Base-by-base conservation (phyloP, 2,888 invertebrate species). In the Meiosimyza platycephala region DNA sequence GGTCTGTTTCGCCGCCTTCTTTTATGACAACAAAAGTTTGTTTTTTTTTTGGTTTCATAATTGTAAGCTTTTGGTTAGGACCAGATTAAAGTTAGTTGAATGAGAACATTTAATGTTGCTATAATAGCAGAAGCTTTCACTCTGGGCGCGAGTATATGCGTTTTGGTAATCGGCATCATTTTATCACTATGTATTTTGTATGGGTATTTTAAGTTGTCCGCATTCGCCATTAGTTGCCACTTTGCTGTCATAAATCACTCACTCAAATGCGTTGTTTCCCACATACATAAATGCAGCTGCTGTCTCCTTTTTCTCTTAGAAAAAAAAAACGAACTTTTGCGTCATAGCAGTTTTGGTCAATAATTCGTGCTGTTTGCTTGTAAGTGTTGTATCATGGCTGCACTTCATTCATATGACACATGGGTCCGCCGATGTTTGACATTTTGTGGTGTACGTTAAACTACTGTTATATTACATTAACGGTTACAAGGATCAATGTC, bases 241-340 rank as follows among this genome's bases (percentile, higher is more conserved):
- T 55, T 22, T 16, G 6, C 40, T 55, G 55, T 55, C 55, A 55
- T 55, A 55, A 55, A 55, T 55, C 55, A n/a, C 55, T 55, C 55
- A 55, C 18, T 7, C 9, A 40, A 40, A 40, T 40, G 9, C 40
- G 40, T 40, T 40, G 1, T 1, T 40, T 40, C 40, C 40, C 55
- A 55, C 28, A 28, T 28, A 55, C 28, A 28, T 28, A 28, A 28
- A 28, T 6, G 3, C 55, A 55, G 22, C 55, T 18, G 16, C 1
- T 16, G 55, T 16, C 16, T 55, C 55, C 55, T 22, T 16, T 22
- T 55, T n/a, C 55, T 18, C 54, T 16, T 12, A 4, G 5, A 22
- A 22, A 28, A 28, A 28, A 28, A 28, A 28, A 9, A 9, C 40
- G n/a, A 9, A 40, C 40, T 40, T 40, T 1, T 18, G 54, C 0